Base-by-base conservation (phyloP, 2,888 invertebrate species). In the Rotaria magnacalcarata region DNA sequence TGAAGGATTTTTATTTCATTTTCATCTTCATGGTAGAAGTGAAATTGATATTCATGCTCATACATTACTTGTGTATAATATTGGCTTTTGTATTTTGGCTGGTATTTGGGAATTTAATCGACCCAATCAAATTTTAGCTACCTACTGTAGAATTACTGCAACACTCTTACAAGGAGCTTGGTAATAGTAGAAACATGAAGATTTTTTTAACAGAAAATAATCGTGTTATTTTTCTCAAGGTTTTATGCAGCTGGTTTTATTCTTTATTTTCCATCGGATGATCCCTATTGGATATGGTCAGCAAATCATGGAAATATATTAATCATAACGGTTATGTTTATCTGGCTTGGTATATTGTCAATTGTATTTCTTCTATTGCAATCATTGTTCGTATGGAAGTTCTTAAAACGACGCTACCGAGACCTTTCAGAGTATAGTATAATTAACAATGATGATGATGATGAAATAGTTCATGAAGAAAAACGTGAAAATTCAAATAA, bases 161-260 rank as follows among this genome's bases (percentile, higher is more conserved):
- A 89, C 90, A 0, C 87, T 92, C n/a, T 89, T 92, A 14, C 92
- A 93, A 89, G 92, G 92, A n/a, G 91, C 92, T 4, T 93, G 92
- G 92, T 92, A 92, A 89, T 92, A 91, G 50, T 87, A 41, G 14
- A 43, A 8, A 24, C 6, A 80, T 19, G 11, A 56, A 41, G 84
- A 43, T 34, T 21, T 47, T n/a, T 34, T 84, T 6, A 52, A 8
- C 19, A 24, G 6, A 50, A 34, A 41, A 58, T 47, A 34, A 50
- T 16, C 3, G 5, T 11, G 14, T 27, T 21, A 4, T n/a, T n/a
- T 50, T 16, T 43, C 24, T 41, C 14, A 11, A 52, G 84, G 58
- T 85, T 85, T 50, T 87, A 80, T 74, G 84, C 84, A 34, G 90
- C 92, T 19, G 92, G 91, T 0, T 91, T 92, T 89, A 92, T 92